Evolutionary conservation across 2,113 vertebrate species (phyloP), one percentile per base, ranked within the genome.

Genomic region (Nothobranchius furzeri): DNA sequence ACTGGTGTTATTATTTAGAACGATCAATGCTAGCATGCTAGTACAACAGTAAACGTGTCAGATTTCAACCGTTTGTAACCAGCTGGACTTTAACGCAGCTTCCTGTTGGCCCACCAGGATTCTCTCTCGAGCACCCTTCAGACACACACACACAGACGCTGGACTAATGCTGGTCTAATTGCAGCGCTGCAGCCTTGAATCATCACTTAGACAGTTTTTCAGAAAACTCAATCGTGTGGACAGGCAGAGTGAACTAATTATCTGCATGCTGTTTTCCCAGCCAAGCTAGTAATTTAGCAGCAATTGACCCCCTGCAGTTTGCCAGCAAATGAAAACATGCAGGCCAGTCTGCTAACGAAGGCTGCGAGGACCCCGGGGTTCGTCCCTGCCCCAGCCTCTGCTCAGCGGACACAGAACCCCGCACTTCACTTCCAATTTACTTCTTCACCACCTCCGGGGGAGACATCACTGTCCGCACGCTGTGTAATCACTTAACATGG

Each of bases 261-360:
- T 91, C 87, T 81, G 81, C 81, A 80, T 53, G 79, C 84, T 85
- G 85, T 89, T 91, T 89, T 91, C 81, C 81, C 82, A 91, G 89
- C 87, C 89, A 90, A 84, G 88, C 85, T 80, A 71, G 85, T 89
- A 83, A 91, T 91, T 90, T 87, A 85, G 76, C 72, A 83, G 89
- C 89, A 91, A 90, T 91, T 91, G 89, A 91, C 89, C 88, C 89
- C 89, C 88, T 82, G 89, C 85, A 89, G 89, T 90, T 87, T 78
- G 78, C 84, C 74, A 43, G 84, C 84, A 55, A 91, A 89, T 85
- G 84, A 89, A 91, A 91, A 91, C 88, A 91, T 76, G 87, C 75
- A 80, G 84, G 79, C 73, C 71, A 45, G 85, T 35, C 83, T 61
- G 80, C 89, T 91, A 91, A 91, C 85, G 77, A 91, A 86, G 81